Percentiles rank a stretch among this genome's conserved stretches.
Conservation (phyloP, 2,113 vertebrate species). For the Silurus asotus region DNA sequence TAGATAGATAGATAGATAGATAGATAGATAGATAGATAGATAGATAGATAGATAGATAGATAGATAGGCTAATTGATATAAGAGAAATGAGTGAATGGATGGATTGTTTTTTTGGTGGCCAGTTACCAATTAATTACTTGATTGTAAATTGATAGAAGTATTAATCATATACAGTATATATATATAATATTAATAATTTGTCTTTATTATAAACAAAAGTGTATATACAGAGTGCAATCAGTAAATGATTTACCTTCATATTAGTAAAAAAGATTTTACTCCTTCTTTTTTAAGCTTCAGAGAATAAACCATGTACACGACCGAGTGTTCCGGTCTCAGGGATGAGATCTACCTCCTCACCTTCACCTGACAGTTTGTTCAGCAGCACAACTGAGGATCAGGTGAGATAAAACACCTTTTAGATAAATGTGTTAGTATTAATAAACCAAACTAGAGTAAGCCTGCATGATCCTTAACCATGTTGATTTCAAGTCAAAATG, state of each 20-base stretch:
- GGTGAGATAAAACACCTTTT: constrained; percentile 62
- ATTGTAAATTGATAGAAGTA: neutral
- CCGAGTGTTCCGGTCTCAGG: constrained; percentile 55
- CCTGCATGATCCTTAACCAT: neutral
- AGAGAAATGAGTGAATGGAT: too few species aligned
- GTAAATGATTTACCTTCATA: constrained; percentile 1
- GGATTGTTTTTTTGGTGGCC: neutral
- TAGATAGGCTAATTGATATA: too few species aligned
- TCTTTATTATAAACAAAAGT: neutral
- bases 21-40: too few species aligned
- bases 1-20: too few species aligned
- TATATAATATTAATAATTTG: too few species aligned
- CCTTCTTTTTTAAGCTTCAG: constrained; percentile 71
- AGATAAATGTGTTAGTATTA: neutral
- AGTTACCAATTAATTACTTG: neutral
- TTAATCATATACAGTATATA: too few species aligned
- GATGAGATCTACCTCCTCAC: constrained; percentile 62
- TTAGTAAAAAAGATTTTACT: neutral
- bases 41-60: too few species aligned
- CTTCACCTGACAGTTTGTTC: constrained; percentile 74
- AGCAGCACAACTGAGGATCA: constrained; percentile 69
- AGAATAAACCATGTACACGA: constrained; percentile 77
- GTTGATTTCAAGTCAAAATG: neutral
- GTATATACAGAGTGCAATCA: neutral
- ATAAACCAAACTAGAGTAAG: neutral